Base-by-base conservation (phyloP, 2,888 invertebrate genomes). In the Anarsia innoxiella region DNA sequence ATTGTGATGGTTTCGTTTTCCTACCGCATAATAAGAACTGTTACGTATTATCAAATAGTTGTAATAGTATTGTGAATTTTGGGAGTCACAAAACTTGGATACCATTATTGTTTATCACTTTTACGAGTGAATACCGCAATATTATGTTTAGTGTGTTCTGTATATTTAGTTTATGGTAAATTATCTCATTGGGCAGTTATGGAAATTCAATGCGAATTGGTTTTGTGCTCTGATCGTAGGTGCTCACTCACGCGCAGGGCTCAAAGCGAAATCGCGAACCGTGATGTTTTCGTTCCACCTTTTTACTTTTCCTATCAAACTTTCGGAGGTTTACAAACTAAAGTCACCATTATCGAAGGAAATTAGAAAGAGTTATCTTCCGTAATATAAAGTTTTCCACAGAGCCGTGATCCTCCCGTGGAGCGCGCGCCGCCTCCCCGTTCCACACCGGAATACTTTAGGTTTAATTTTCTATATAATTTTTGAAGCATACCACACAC, bases 1-100 rank as follows among this genome's bases (percentile, higher is more conserved):
- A 75, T 75, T 77, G 74, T 78, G 77, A 84, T 79, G 77, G 72
- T 80, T 82, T 82, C 71, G 74, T 84, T 84, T 80, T 79, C 78
- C 79, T 82, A 83, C 76, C 66, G 73, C 76, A 67, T 78, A 65
- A 67, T 69, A 74, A 72, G 66, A 73, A 76, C 71, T 79, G 80
- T 82, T 80, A 74, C 59, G 60, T 67, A 75, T 69, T 72, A 71
- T 70, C 59, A 73, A 63, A 67, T 80, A 78, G 65, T 56, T 67
- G 64, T 74, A 75, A 68, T 71, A 67, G 59, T 61, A 63, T 62
- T 61, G 69, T 59, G 57, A 69, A 67, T 61, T 66, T 73, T 74
- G 78, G 77, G 64, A 77, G 79, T 78, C 80, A 74, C 80, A 66
- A 63, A 56, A 64, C 64, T 65, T 60, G 63, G 64, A 70, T 74